Percentiles rank a stretch among this genome's conserved stretches.
Evolutionary conservation across 2,888 invertebrate genomes (phyloP).

Genomic region (Clanis bilineata): DNA sequence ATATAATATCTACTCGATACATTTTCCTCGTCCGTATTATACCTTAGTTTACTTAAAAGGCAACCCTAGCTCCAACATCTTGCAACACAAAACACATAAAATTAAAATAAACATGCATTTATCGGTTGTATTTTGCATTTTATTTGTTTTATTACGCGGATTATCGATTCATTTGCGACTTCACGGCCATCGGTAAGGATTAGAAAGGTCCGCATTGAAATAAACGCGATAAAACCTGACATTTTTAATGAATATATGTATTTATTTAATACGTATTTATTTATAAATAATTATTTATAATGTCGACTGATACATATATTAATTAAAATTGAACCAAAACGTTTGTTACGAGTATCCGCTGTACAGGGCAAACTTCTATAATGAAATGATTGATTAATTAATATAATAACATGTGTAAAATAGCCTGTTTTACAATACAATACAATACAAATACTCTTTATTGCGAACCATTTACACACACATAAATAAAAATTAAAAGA

Average conservation of each 20-base stretch:
- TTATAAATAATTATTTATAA: background rate
- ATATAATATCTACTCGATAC: too few species aligned
- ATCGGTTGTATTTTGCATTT: background rate
- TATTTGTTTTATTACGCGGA: constrained; percentile 7
- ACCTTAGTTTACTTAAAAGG: too few species aligned
- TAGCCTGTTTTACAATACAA: too few species aligned
- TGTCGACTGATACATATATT: background rate
- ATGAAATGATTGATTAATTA: too few species aligned
- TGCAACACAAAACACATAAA: background rate
- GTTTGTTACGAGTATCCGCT: too few species aligned
- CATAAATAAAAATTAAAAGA: too few species aligned
- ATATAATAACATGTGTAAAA: too few species aligned
- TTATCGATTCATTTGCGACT: constrained; percentile 12
- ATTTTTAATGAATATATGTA: constrained; percentile 1
- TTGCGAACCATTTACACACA: too few species aligned
- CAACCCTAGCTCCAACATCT: background rate
- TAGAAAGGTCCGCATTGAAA: constrained; percentile 8
- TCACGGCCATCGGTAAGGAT: constrained; percentile 6
- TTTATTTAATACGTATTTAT: background rate
- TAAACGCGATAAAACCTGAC: background rate
- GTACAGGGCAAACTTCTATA: too few species aligned
- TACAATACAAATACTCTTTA: too few species aligned
- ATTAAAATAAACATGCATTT: constrained; percentile 12
- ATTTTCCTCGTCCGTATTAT: too few species aligned
- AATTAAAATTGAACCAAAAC: too few species aligned